phyloP scores from a whole-genome alignment of 2,888 invertebrate genomes.

The Melikaiella ostensackeni region DNA sequence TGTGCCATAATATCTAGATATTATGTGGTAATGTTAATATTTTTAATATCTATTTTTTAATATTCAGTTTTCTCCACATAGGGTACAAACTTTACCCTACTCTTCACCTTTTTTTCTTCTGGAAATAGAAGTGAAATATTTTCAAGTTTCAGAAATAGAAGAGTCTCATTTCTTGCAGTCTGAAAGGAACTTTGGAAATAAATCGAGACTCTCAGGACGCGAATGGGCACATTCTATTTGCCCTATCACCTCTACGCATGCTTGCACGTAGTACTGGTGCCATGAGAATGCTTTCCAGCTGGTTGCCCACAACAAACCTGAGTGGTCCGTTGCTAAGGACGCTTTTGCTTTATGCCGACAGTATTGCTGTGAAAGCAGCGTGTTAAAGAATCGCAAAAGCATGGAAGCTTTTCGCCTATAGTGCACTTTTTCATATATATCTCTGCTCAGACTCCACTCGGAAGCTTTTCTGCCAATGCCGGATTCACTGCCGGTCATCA shows the following conservation, averaged over 20 bases:
- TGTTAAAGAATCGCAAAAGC: conserved; percentile 27
- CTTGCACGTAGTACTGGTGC: no score
- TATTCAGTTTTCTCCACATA: no score
- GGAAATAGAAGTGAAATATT: background rate
- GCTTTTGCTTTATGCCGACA: conserved; percentile 12
- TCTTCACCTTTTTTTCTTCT: no score
- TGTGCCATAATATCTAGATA: no score
- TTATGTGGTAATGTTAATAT: no score
- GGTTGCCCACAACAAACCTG: conserved; percentile 41
- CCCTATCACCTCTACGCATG: conserved; percentile 3
- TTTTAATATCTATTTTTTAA: no score
- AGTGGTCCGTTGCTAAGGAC: conserved; percentile 46
- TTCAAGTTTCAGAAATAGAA: background rate
- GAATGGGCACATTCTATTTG: background rate
- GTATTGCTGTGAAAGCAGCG: conserved; percentile 34
- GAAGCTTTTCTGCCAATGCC: conserved; percentile 31
- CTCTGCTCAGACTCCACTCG: conserved; percentile 12
- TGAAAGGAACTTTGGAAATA: background rate
- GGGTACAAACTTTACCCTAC: no score
- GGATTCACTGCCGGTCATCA: background rate
- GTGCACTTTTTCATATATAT: conserved; percentile 19
- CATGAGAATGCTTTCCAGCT: conserved; percentile 16
- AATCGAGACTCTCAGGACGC: background rate
- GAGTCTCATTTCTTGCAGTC: background rate
- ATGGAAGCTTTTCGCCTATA: conserved; percentile 28